A percentile compares a stretch with the other conserved stretches of the same genome.
Evolutionary conservation across 1,140 invertebrate genomes (phyloP).

Genomic region (Helicoverpa zea): DNA sequence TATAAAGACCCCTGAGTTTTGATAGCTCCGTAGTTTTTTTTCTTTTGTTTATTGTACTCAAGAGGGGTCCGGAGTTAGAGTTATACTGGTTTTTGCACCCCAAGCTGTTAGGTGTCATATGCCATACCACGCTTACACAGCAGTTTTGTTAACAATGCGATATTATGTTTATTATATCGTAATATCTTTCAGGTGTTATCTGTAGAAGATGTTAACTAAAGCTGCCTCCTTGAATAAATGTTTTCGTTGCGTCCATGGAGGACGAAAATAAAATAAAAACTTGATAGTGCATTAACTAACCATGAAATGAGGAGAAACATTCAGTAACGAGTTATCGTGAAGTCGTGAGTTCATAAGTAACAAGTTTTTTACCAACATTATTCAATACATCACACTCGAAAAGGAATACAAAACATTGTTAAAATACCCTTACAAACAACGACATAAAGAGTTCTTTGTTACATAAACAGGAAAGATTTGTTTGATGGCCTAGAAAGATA

Average conservation of each 20-base stretch:
- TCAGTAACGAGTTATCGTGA: constrained; percentile 21
- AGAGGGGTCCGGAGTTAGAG: background rate
- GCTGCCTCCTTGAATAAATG: background rate
- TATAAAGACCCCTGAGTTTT: constrained; percentile 36
- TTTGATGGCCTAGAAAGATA: constrained; percentile 32
- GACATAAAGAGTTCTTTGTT: constrained; percentile 26
- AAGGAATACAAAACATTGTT: constrained; percentile 24
- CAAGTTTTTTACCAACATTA: constrained; percentile 21
- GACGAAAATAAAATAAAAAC: background rate
- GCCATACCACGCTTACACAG: constrained; percentile 4
- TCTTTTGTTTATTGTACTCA: constrained; percentile 48
- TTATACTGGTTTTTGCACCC: constrained; percentile 27
- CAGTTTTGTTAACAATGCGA: constrained; percentile 26
- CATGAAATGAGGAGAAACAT: constrained; percentile 38
- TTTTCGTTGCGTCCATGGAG: background rate
- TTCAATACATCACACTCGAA: constrained; percentile 3
- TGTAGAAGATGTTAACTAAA: background rate
- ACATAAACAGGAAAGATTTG: constrained; percentile 37
- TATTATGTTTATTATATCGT: constrained; percentile 19
- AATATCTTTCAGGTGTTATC: background rate
- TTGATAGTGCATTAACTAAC: constrained; percentile 13
- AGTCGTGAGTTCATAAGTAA: constrained; percentile 10
- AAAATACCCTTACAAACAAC: constrained; percentile 7
- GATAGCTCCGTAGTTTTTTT: constrained; percentile 51
- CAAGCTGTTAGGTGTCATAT: constrained; percentile 32